Percentiles rank a stretch among this genome's conserved stretches.
Conservation (phyloP, 2,113 vertebrate genomes). For the Natator depressus region DNA sequence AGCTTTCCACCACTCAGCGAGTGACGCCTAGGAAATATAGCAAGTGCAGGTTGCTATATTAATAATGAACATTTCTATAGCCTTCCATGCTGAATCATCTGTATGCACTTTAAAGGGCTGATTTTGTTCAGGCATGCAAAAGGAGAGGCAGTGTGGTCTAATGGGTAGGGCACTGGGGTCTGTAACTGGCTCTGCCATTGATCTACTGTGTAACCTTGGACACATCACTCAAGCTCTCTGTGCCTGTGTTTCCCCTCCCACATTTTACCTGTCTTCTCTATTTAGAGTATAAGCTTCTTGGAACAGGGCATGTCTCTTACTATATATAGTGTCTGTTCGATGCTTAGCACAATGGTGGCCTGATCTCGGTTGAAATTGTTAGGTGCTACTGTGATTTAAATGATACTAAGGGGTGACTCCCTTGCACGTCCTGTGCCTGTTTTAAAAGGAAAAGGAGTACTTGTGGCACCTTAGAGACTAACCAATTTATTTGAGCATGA, state of each 20-base stretch:
- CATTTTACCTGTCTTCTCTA: background rate
- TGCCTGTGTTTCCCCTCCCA: background rate
- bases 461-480: no score
- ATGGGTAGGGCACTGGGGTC: background rate
- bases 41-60: background rate
- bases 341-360: background rate
- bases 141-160: background rate
- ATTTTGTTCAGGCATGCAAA: background rate
- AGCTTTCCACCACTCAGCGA: constrained; percentile 14
- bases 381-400: background rate
- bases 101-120: rapidly evolving
- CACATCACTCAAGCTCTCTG: background rate
- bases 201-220: background rate
- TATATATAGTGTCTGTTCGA: background rate
- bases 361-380: background rate
- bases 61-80: constrained; percentile 16
- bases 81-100: background rate
- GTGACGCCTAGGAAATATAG: constrained; percentile 42
- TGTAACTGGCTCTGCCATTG: background rate
- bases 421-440: background rate
- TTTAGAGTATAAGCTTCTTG: background rate
- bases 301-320: background rate
- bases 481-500: no score
- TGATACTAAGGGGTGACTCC: background rate
- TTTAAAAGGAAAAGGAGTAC: no score